Conservation (phyloP, 2,113 vertebrate genomes). For the Ceyx cyanopectus region DNA sequence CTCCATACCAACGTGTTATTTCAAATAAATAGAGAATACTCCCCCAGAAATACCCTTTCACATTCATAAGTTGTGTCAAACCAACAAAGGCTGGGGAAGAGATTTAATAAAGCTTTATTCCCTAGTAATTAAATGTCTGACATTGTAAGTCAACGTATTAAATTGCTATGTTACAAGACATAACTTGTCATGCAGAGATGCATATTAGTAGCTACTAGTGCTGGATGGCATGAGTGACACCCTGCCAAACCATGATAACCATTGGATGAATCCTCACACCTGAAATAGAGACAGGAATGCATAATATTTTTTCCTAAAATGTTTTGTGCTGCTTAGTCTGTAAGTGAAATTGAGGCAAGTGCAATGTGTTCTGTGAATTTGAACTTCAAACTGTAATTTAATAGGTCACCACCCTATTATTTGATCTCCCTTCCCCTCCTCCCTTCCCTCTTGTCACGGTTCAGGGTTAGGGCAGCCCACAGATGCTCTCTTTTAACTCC, state of each 20-base stretch:
- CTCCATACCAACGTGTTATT: not conserved
- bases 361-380: not conserved
- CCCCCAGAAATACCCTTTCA: not conserved
- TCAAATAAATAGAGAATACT: not conserved
- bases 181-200: not conserved
- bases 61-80: not conserved
- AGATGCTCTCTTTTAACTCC: no score
- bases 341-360: not conserved
- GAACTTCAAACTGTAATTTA: not conserved
- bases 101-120: not conserved
- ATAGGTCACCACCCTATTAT: not conserved
- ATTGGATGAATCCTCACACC: fast-evolving
- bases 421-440: not conserved
- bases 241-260: not conserved
- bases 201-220: not conserved
- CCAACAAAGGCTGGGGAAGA: not conserved
- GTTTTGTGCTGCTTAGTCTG: not conserved
- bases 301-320: not conserved
- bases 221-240: not conserved
- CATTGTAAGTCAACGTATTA: not conserved
- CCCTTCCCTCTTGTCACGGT: no score
- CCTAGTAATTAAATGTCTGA: not conserved
- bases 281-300: not conserved
- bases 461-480: no score
- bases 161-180: not conserved